Base-by-base conservation (phyloP, 2,113 vertebrate species). In the Pygoscelis antarcticus region DNA sequence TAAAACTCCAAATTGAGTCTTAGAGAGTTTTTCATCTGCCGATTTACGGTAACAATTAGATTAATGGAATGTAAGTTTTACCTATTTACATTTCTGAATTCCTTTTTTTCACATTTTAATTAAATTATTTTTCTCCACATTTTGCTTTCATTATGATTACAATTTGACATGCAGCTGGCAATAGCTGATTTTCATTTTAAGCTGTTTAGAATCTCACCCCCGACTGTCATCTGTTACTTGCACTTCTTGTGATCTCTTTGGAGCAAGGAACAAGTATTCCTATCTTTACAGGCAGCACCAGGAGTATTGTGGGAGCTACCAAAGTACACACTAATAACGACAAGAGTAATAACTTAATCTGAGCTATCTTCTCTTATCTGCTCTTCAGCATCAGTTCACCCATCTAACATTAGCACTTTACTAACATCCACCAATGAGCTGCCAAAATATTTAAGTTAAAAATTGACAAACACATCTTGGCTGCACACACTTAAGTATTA, bases 401-500 rank as follows among this genome's bases (percentile, higher is more conserved):
- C 80, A 83, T 78, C 47, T 40, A 94, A 71, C 23, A 88, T 64
- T 62, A 91, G 58, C 79, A 75, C 75, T 80, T 74, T 40, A 71
- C 19, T 49, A 61, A 61, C 49, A 93, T 27, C 29, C 51, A 90
- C 57, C 47, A 62, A 16, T 34, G 22, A 95, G 18, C 40, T 94
- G 93, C 64, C 89, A 92, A 93, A 96, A 96, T 93, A 96, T 95
- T 96, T 96, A 87, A 76, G 57, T 83, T 61, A 72, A 74, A 77
- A 91, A 69, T 44, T 75, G 62, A 80, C 70, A 88, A 85, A 71
- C 34, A 58, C 3, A 2, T 78, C 69, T 89, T 88, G 78, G 62
- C 58, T 88, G 65, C 51, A 52, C 23, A 77, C 7, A 42, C 16
- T 32, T 49, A 62, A 80, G 36, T 47, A 94, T 44, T 87, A 90